Conservation (phyloP, 1,140 invertebrate genomes). For the Lordiphosa mommai region DNA sequence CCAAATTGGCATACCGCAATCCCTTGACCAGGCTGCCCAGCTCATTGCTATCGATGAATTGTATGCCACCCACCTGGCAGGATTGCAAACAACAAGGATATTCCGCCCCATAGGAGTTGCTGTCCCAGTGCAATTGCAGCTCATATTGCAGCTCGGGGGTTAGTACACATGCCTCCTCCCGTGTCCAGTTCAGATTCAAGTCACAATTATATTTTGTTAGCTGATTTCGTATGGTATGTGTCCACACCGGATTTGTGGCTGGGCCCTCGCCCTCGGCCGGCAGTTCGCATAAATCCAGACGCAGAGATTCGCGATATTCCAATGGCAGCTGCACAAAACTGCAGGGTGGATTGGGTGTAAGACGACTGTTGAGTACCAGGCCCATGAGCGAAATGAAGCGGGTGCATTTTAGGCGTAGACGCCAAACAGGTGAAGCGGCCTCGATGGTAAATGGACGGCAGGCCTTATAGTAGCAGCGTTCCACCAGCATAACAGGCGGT, state of each 20-base stretch:
- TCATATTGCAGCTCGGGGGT: conserved; percentile 67
- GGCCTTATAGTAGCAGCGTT: conserved; percentile 75
- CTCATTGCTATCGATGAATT: conserved; percentile 54
- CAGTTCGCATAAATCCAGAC: conserved; percentile 51
- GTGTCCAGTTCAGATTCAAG: conserved; percentile 59
- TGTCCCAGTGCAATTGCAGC: conserved; percentile 58
- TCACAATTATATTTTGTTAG: conserved; percentile 76
- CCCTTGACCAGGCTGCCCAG: conserved; percentile 73
- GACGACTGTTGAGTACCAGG: conserved; percentile 62
- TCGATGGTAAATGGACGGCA: conserved; percentile 69
- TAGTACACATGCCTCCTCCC: conserved; percentile 52
- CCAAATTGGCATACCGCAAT: conserved; percentile 62
- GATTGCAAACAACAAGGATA: conserved; percentile 75
- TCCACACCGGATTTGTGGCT: conserved; percentile 42
- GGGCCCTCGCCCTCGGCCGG: conserved; percentile 15
- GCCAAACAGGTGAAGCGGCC: conserved; percentile 43
- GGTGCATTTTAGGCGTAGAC: conserved; percentile 46
- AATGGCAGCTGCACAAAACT: conserved; percentile 16
- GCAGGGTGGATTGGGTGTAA: conserved; percentile 52
- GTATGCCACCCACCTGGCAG: conserved; percentile 52
- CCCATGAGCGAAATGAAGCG: conserved; percentile 70
- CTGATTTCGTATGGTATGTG: conserved; percentile 49
- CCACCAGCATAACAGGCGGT: conserved; percentile 31
- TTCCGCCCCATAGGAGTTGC: conserved; percentile 59
- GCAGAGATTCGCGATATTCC: conserved; percentile 63